Base-by-base conservation (phyloP, 2,797 vertebrate species). In the Microctenopoma lineatum region DNA sequence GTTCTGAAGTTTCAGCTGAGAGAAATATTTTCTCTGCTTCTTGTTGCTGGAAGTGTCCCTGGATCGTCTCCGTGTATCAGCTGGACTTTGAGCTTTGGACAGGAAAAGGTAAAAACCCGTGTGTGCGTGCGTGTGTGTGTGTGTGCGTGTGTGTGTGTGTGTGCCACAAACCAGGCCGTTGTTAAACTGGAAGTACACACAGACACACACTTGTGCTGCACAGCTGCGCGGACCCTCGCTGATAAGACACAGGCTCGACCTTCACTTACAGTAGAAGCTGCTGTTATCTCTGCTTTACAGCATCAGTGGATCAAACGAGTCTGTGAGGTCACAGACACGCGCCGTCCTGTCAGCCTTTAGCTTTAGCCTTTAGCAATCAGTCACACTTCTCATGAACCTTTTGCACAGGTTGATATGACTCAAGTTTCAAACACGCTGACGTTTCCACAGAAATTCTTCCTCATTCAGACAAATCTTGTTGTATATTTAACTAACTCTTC, bases 71-170 rank as follows among this genome's bases (percentile, higher is more conserved):
- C 9, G 68, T 63, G 63, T n/a, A 57, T 66, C 76, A 39, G 55
- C 15, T 90, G 92, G 79, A 94, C 93, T 93, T 93, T 94, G 93
- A 90, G 81, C 93, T 84, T 85, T 92, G 84, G 83, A 88, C 90
- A 84, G 84, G 77, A 81, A 87, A 66, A 70, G 75, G 62, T 73
- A 77, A 80, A 75, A 82, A 66, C 52, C 84, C 55, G 61, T 66
- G 66, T 68, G 38, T 72, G 57, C 72, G 46, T 72, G 62, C 57
- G 47, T 63, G 58, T 59, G 69, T 47, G 78, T 77, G 79, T 83
- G 76, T 61, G 75, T 59, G 61, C 64, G 66, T 68, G 38, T 72
- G 57, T 74, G 46, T 72, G 62, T 59, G 47, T 63, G 58, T 59
- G 69, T 47, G 21, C 21, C 21, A 21, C 21, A 21, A 21, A 21